Base-by-base conservation (phyloP, 2,888 invertebrate genomes). In the Unio delphinus region DNA sequence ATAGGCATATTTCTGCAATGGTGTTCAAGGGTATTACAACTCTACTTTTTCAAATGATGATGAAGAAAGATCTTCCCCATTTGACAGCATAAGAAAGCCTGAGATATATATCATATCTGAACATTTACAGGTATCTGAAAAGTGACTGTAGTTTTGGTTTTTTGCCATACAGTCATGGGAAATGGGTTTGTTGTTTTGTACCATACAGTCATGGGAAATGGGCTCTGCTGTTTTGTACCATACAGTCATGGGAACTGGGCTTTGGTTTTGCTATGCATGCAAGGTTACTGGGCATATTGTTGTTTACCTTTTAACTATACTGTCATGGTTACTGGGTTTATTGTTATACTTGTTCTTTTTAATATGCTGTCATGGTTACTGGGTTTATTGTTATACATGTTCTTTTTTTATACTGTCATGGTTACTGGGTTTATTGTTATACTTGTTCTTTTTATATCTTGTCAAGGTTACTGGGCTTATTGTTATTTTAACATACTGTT, bases 11-110 rank as follows among this genome's bases (percentile, higher is more conserved):
- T 45, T 45, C 45, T 45, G 45, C 45, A 45, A 45, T 45, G 45
- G 45, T 11, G 45, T 15, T 45, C 11, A 45, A 54, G 69, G 72
- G 64, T 78, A 78, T 64, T 68, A 73, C 61, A 78, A 78, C 65
- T 68, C 66, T 59, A 78, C 83, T 20, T 86, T 79, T 75, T 80
- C 83, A 55, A 73, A 80, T 62, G 85, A 83, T 20, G 83, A 81
- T 20, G 82, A 82, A 64, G 75, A 78, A 28, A 62, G 65, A 26
- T 71, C 69, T 18, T 70, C 72, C 23, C 62, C 74, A 34, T 68
- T 68, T 15, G 61, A 67, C 55, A 30, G 26, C 45, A 45, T 45
- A 45, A 45, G 45, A 34, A 61, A 67, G 7, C 68, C 69, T 4
- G 66, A 62, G 17, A 64, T 76, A 18, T 76, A 66, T 60, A 59